Base-by-base conservation (phyloP, 2,888 invertebrate genomes). In the Campoplex capitator region DNA sequence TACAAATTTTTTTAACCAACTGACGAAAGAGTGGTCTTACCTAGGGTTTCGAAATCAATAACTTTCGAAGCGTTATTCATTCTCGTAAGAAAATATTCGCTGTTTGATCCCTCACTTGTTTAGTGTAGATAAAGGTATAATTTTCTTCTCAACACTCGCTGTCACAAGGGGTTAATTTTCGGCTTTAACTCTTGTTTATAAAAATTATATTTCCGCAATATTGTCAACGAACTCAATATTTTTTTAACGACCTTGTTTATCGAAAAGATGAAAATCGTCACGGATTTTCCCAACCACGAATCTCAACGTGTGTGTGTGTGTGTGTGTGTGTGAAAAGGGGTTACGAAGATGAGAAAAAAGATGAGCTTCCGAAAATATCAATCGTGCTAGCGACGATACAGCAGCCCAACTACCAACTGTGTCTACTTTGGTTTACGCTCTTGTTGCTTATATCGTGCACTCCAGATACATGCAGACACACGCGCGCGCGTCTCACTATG, bases 41-140 rank as follows among this genome's bases (percentile, higher is more conserved):
- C 83, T 65, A 83, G 70, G 78, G 51, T 78, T 78, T 78, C 78
- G 42, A 78, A 78, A 78, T 78, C 78, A 56, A 78, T 28, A 78
- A 38, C n/a, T 51, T 28, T 78, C 23, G 16, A 67, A 54, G 78
- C 32, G 35, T n/a, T 62, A 62, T 62, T 78, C 78, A 78, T 78
- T 38, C 13, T 78, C 18, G 54, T n/a, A 23, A 73, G 28, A n/a
- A n/a, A n/a, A n/a, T n/a, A 51, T 45, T 35, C 32, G 8, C 35
- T 48, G 48, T 35, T 7, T 48, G 13, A 9, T 75, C 32, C 65
- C 35, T 65, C 76, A 75, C 48, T 65, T 51, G 48, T 48, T 54
- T n/a, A 11, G n/a, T 3, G 18, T 18, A 9, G 32, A 18, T 16
- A 28, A 23, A 65, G 18, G 23, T 65, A 18, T 76, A 35, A 48